A percentile compares a stretch with the other conserved stretches of the same genome.
Evolutionary conservation across 2,113 vertebrate species (phyloP).

Genomic region (Grammomys surdaster): DNA sequence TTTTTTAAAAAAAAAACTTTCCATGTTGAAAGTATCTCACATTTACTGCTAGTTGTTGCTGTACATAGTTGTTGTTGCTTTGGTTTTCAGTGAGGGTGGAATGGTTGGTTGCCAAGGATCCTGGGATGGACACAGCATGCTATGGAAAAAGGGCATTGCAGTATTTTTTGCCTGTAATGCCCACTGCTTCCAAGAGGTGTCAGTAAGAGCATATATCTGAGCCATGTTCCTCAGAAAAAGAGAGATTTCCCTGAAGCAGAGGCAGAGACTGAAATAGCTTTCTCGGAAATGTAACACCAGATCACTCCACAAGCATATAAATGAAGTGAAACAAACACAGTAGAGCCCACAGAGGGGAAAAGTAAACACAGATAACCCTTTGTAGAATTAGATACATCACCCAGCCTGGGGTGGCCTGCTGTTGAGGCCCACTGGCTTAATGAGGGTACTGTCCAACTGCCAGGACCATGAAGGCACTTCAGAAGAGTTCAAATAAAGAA

Average conservation of each 20-base stretch:
- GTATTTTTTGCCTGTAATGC: constrained; percentile 71
- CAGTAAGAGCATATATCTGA: not conserved
- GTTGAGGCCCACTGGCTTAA: not conserved
- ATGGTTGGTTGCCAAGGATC: not conserved
- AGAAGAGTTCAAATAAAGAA: constrained; percentile 68
- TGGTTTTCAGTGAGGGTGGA: not conserved
- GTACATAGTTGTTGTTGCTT: not conserved
- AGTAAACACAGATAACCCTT: constrained; percentile 58
- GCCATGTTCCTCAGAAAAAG: no score
- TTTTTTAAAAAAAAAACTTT: not conserved
- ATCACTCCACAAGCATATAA: constrained; percentile 26
- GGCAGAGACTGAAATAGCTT: not conserved
- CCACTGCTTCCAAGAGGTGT: constrained; percentile 28
- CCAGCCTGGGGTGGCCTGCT: not conserved
- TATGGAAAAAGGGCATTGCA: fast-evolving
- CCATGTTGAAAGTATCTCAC: not conserved
- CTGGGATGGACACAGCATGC: not conserved
- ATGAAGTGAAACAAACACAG: constrained; percentile 37
- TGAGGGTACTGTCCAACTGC: constrained; percentile 56
- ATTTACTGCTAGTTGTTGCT: not conserved
- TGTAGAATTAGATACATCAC: not conserved
- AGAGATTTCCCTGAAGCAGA: not conserved
- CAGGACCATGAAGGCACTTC: constrained; percentile 61
- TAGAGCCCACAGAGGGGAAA: not conserved
- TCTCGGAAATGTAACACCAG: not conserved